Conservation (phyloP, 1,140 invertebrate genomes). For the Charaxes varanes region DNA sequence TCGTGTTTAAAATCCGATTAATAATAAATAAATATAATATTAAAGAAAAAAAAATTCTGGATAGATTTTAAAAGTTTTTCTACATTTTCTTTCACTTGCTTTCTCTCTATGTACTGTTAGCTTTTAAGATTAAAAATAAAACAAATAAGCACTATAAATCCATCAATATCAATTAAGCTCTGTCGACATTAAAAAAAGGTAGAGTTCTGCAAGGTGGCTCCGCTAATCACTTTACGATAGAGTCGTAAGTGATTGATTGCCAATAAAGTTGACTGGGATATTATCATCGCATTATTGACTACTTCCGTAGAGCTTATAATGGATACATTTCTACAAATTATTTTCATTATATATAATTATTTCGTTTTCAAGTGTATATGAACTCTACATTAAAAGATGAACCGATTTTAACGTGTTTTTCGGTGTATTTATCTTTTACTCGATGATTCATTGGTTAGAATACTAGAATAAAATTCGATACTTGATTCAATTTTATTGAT, state of each 20-base stretch:
- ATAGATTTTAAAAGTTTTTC: too few relatives aligned
- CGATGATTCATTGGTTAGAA: too few relatives aligned
- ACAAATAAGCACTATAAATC: neutral
- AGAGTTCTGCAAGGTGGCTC: constrained; percentile 8
- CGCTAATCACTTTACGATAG: constrained; percentile 16
- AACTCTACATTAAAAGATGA: neutral
- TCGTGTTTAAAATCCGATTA: too few relatives aligned
- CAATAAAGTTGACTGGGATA: constrained; percentile 1
- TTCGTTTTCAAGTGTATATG: neutral
- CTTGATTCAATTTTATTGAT: too few relatives aligned
- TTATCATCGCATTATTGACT: constrained; percentile 1
- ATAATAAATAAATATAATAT: too few relatives aligned
- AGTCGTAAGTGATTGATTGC: constrained; percentile 17
- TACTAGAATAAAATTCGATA: too few relatives aligned
- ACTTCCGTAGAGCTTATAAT: neutral
- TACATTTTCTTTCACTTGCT: too few relatives aligned
- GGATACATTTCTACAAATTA: neutral
- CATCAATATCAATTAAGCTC: constrained; percentile 10
- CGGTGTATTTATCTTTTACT: too few relatives aligned
- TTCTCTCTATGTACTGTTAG: too few relatives aligned
- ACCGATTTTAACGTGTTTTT: too few relatives aligned
- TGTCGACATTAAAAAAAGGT: constrained; percentile 8
- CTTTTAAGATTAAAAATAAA: too few relatives aligned
- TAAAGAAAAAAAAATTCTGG: too few relatives aligned
- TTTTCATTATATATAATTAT: neutral